phyloP scores from a whole-genome alignment of 1,140 invertebrate genomes.

The Camponotus vicinus region DNA sequence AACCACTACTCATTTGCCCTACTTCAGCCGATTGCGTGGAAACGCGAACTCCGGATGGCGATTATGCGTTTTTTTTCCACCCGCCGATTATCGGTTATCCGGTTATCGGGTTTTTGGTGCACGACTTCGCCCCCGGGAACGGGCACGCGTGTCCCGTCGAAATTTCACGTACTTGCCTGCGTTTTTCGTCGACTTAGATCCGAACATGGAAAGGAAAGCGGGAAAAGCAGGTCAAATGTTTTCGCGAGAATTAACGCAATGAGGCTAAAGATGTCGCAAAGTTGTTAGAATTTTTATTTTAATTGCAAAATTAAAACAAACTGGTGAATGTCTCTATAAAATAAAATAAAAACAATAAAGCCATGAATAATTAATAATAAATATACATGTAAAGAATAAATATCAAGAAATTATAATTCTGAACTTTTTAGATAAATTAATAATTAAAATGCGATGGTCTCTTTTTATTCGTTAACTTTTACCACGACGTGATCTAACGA shows the following conservation, averaged over 20 bases:
- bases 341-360: neutral
- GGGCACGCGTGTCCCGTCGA: neutral
- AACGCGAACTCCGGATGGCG: slow-evolving; percentile 54
- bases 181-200: neutral
- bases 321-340: neutral
- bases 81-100: slow-evolving; percentile 68
- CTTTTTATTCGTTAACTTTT: neutral
- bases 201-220: neutral
- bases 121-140: neutral
- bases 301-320: neutral
- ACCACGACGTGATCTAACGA: neutral
- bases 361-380: neutral
- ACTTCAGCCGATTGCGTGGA: slow-evolving; percentile 64
- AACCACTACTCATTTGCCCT: slow-evolving; percentile 75
- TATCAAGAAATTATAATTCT: neutral
- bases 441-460: neutral
- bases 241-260: neutral
- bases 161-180: neutral
- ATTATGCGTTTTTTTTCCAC: slow-evolving; percentile 35
- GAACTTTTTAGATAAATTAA: neutral
- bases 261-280: neutral
- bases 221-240: slow-evolving; percentile 26
- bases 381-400: neutral
- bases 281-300: neutral
- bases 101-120: slow-evolving; percentile 66